These are phyloP conservation scores for Nanorana parkeri DNA, from an alignment of 2,113 vertebrate genomes.

Conservation along the genomic window DNA sequence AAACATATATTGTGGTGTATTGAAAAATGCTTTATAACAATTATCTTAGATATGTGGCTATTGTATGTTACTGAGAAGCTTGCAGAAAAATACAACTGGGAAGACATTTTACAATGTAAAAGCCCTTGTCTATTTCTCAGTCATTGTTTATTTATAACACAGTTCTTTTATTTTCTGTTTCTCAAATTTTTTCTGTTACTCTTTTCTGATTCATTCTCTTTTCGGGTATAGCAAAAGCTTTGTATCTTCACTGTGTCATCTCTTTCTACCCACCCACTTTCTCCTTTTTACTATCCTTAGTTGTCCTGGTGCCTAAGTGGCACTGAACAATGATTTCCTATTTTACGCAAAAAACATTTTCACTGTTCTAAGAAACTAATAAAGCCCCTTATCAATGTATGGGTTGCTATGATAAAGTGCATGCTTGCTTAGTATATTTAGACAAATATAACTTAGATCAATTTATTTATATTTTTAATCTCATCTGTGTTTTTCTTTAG, in stretches of 20 bases:
- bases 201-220: constrained; percentile 37
- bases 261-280: constrained; percentile 7
- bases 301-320: background rate
- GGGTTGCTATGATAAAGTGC: constrained; percentile 37
- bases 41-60: too few species aligned
- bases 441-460: constrained; percentile 49
- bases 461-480: constrained; percentile 73
- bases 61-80: background rate
- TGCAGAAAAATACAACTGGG: background rate
- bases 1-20: too few species aligned
- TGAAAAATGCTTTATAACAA: too few species aligned
- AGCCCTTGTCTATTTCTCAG: constrained; percentile 42
- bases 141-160: constrained; percentile 57
- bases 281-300: constrained; percentile 17
- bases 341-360: background rate
- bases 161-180: constrained; percentile 31
- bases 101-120: constrained; percentile 8
- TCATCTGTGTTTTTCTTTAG: constrained; percentile 83
- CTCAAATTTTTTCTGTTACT: constrained; percentile 23
- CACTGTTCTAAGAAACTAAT: background rate
- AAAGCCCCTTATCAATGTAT: constrained; percentile 11
- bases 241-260: constrained; percentile 30
- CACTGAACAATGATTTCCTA: background rate
- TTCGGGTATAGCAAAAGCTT: constrained; percentile 15
- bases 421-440: constrained; percentile 54